phyloP scores from a whole-genome alignment of 2,797 vertebrate genomes.

The Chaetophractus vellerosus region DNA sequence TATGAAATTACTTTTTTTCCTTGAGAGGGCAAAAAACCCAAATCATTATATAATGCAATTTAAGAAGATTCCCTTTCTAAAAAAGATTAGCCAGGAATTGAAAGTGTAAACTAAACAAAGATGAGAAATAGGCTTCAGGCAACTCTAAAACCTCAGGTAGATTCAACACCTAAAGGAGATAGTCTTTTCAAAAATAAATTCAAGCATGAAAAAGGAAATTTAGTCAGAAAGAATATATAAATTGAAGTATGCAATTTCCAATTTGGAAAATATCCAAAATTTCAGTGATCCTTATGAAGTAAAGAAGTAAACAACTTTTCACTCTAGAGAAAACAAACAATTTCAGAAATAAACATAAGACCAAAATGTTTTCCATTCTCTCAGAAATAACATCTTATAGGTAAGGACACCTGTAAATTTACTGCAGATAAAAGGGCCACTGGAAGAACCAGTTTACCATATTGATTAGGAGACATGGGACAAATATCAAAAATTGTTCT shows the following conservation, averaged over 20 bases:
- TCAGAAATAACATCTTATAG: background rate
- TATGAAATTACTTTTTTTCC: background rate
- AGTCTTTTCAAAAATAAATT: background rate
- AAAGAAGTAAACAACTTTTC: background rate
- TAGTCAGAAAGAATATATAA: background rate
- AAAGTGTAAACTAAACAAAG: conserved; percentile 9
- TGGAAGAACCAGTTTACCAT: background rate
- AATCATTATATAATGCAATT: background rate
- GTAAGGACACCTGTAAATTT: background rate
- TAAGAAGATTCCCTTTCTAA: background rate
- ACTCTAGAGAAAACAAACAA: background rate
- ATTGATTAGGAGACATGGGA: background rate
- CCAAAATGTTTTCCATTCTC: background rate
- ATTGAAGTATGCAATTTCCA: background rate
- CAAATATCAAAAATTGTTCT: background rate
- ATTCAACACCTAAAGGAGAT: background rate
- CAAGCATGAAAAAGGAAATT: background rate
- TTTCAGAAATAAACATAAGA: background rate
- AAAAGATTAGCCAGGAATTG: background rate
- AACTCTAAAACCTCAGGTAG: background rate
- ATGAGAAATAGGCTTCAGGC: background rate
- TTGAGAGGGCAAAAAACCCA: background rate
- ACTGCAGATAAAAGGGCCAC: background rate
- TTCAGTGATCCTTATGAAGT: background rate
- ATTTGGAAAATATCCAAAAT: background rate